Base-by-base conservation (phyloP, 2,113 vertebrate genomes). In the Trachemys scripta region DNA sequence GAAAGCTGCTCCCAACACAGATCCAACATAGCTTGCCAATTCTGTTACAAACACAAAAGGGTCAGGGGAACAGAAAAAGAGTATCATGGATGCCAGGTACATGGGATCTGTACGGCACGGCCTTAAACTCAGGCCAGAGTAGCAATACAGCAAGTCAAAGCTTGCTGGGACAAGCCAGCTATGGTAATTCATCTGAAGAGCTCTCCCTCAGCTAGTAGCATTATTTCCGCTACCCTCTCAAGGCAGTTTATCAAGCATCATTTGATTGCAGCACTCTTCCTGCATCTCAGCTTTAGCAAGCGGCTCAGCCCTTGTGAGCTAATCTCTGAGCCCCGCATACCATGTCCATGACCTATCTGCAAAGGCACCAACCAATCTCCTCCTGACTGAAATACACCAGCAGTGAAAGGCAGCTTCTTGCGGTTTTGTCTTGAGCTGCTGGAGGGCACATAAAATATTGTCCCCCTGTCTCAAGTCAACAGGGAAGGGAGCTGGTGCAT, bases 251-350 rank as follows among this genome's bases (percentile, higher is more conserved):
- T 27, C 69, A 94, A 47, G 80, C 75, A 47, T 78, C 42, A 78
- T 92, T 93, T 80, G 24, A 17, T 88, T 92, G 91, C 9, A 80
- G 90, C 42, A 49, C 94, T 83, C 78, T 35, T 89, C 76, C 90
- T 93, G 76, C 10, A 84, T 38, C 59, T 83, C 89, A 90, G 90
- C 89, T 54, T 81, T 89, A 81, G 88, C 85, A 91, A 65, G n/a
- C 95, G 92, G 87, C 25, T 90, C 65, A 88, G 57, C 69, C 87
- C 82, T 90, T 83, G 79, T 75, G 65, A 93, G 94, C 19, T 86
- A 89, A 87, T 87, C 95, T 93, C 94, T 96, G 88, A 87, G 91
- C 25, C 90, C 14, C 59, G 69, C 92, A 96, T 89, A 92, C 88
- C 94, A 38, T 38, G 65, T 72, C n/a, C n/a, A 84, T 17, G 49